Base-by-base conservation (phyloP, 2,888 invertebrate genomes). In the Orchesellides sinensis region DNA sequence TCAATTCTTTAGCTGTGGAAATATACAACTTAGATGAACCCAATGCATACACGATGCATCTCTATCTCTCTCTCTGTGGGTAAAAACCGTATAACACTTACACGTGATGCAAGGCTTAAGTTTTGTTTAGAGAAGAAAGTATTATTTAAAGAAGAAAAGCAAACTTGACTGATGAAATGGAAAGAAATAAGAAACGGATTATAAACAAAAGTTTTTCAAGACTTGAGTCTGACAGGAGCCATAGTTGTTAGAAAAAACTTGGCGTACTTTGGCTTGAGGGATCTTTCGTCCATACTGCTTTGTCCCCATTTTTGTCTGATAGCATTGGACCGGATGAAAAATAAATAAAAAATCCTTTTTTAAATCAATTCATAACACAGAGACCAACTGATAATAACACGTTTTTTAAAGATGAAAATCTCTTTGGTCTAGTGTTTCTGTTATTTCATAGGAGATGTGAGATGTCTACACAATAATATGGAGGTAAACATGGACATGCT, bases 321-420 rank as follows among this genome's bases (percentile, higher is more conserved):
- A 40, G 45, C 19, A 27, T 45, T 29, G 66, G 25, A 66, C 66
- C 23, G 66, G 66, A 66, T 66, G 66, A 66, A 66, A 66, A 66
- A 66, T 66, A 66, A 66, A 66, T 49, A 66, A 66, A 66, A 27
- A 45, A 10, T 35, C 25, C 14, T 27, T 3, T 27, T 27, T 27
- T 63, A 63, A 63, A 61, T 35, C 5, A 35, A 32, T 19, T 63
- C 63, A 63, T 32, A 29, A 25, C 3, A 21, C 12, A n/a, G n/a
- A n/a, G n/a, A 6, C 21, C 32, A 32, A 19, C 63, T 40, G 19
- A 40, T 40, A 63, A 40, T 40, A 19, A 17, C 19, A 3, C 32
- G 14, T 35, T 59, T 23, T 56, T 27, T 27, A 59, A n/a, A 59
- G 25, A 59, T 27, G 25, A 10, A 59, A 25, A 49, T 12, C 14